phyloP scores from a whole-genome alignment of 2,888 invertebrate genomes.

The Euclidia mi region DNA sequence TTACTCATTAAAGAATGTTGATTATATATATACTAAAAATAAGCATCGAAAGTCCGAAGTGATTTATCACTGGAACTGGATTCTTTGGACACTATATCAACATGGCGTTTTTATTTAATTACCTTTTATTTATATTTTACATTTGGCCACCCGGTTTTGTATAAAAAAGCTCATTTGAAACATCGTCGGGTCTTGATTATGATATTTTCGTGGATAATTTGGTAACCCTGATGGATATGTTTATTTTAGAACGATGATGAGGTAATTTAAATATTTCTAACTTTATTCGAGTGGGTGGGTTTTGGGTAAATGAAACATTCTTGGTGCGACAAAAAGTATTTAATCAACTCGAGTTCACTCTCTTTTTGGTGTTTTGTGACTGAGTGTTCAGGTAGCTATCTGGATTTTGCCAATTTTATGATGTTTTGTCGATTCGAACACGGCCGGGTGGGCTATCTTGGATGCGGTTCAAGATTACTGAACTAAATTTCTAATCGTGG shows the following conservation, averaged over 20 bases:
- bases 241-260: slow-evolving; percentile 28
- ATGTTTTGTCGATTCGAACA: no score
- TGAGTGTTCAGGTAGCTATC: no score
- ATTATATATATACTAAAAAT: not conserved
- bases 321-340: no score
- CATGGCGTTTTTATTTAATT: slow-evolving; percentile 31
- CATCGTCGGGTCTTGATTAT: slow-evolving; percentile 20
- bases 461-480: no score
- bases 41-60: slow-evolving; percentile 37
- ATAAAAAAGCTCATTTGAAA: slow-evolving; percentile 49
- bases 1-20: no score
- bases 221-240: slow-evolving; percentile 32
- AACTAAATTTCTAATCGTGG: no score
- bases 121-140: slow-evolving; percentile 8
- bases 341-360: no score
- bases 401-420: no score
- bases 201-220: slow-evolving; percentile 36
- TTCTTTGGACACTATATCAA: not conserved
- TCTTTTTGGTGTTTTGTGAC: no score
- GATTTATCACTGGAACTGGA: slow-evolving; percentile 31
- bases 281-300: not conserved
- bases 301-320: not conserved
- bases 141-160: slow-evolving; percentile 40
- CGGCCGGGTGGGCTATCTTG: no score
- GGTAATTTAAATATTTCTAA: slow-evolving; percentile 12